Conservation (phyloP, 2,888 invertebrate genomes). For the Amiota minor region DNA sequence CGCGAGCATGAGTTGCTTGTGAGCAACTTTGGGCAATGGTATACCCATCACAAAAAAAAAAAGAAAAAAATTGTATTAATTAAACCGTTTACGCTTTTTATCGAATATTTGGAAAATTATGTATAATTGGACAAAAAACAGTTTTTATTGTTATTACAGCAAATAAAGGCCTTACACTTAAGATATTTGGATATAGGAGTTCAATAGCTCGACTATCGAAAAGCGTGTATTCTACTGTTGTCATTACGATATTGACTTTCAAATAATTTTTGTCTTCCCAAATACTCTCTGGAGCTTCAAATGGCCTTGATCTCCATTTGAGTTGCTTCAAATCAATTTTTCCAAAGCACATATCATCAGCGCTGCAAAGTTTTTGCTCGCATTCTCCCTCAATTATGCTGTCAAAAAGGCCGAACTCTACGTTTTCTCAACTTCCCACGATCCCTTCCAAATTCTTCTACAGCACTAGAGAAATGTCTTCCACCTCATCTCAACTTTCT, state of each 20-base stretch:
- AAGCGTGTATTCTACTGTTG: not conserved
- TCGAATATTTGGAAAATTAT: too few species aligned
- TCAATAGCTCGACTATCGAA: too few species aligned
- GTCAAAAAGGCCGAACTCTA: not conserved
- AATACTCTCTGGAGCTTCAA: constrained; percentile 1
- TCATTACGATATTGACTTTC: not conserved
- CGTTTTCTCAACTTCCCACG: not conserved
- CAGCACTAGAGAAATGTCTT: not conserved
- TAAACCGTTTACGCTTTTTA: too few species aligned
- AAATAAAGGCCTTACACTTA: too few species aligned
- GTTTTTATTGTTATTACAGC: too few species aligned
- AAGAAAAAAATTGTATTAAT: too few species aligned
- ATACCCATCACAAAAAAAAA: too few species aligned
- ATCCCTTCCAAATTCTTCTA: not conserved
- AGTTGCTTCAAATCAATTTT: not conserved
- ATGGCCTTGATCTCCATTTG: not conserved
- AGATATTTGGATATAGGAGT: too few species aligned
- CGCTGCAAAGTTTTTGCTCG: not conserved
- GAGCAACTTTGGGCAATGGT: too few species aligned
- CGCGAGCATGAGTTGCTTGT: too few species aligned
- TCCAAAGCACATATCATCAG: not conserved
- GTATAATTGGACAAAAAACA: too few species aligned
- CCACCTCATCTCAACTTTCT: constrained; percentile 1
- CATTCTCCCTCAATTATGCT: not conserved
- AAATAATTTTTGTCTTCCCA: not conserved